Base-by-base conservation (phyloP, 2,888 invertebrate species). In the Ferrisia virgata region DNA sequence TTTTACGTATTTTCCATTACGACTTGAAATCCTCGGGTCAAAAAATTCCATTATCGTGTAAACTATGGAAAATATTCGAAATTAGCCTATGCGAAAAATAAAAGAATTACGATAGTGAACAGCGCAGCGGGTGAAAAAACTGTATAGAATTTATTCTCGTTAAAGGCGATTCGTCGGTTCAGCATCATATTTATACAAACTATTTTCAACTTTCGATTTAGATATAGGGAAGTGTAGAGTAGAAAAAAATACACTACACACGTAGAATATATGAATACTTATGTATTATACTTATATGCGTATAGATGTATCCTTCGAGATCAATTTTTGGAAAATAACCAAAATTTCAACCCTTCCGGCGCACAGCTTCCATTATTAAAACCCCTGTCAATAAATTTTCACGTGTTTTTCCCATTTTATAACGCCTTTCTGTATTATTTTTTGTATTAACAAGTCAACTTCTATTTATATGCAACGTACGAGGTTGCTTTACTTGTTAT, bases 241-340 rank as follows among this genome's bases (percentile, higher is more conserved):
- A 2, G 13, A 53, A 39, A 64, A 58, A 79, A 79, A 79, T 53
- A 64, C 33, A 31, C 40, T 53, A 64, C 33, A 31, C 40, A 53
- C 18, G 36, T 33, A 58, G 81, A 81, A 81, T 81, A 80, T 80
- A 81, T 81, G 81, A 81, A 81, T 81, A 81, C 81, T 81, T 81
- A 58, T 81, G 81, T 80, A 81, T 39, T 47, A 79, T 47, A 43
- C 43, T 22, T 31, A 33, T n/a, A 81, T 81, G 58, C 64, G 33
- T 53, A 28, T 31, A 33, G 31, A 81, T 81, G 58, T 81, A 53
- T 53, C 81, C 81, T 81, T 58, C 39, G 81, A 81, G 81, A 81
- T 81, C 81, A 81, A 81, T 81, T 81, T 81, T 81, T 81, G 81
- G 81, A 81, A 64, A 81, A 81, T 64, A 81, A 64, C 81, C 81